Evolutionary conservation across 2,797 vertebrate genomes (phyloP).

Genomic region (Danio kyathit): DNA sequence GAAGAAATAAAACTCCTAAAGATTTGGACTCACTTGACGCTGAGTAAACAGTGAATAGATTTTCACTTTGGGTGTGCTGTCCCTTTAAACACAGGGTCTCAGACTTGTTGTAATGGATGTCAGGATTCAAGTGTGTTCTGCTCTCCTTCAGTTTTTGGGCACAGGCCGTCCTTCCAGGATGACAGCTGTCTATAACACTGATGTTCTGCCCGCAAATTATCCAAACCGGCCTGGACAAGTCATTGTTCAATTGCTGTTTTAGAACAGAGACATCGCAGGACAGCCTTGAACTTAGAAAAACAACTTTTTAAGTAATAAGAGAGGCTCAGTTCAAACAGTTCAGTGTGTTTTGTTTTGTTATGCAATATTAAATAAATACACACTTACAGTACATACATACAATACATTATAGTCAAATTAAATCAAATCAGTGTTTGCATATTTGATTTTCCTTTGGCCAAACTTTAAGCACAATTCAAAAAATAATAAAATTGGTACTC

Average conservation of each 20-base stretch:
- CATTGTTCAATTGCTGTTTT: constrained; percentile 5
- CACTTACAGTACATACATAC: too few species aligned
- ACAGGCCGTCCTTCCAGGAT: constrained; percentile 59
- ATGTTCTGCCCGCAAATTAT: constrained; percentile 70
- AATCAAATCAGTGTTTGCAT: too few species aligned
- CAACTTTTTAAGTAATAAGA: neutral
- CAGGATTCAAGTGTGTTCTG: neutral
- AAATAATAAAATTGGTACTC: too few species aligned
- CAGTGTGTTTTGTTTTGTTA: too few species aligned
- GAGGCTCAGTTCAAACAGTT: neutral
- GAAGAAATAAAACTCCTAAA: too few species aligned
- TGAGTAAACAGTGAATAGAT: too few species aligned
- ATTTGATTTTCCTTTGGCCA: too few species aligned
- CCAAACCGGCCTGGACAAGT: constrained; percentile 70
- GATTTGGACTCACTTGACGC: too few species aligned
- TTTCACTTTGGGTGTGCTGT: too few species aligned
- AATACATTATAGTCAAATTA: too few species aligned
- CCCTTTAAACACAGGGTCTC: neutral
- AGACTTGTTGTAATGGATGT: constrained; percentile 27
- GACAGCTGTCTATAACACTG: constrained; percentile 79
- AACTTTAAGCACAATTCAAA: too few species aligned
- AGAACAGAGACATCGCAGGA: neutral
- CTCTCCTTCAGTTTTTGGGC: constrained; percentile 26
- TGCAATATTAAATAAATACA: too few species aligned
- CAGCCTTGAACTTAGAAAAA: neutral